Conservation (phyloP, 1,140 invertebrate genomes). For the Brachionus asplanchnoidis region DNA sequence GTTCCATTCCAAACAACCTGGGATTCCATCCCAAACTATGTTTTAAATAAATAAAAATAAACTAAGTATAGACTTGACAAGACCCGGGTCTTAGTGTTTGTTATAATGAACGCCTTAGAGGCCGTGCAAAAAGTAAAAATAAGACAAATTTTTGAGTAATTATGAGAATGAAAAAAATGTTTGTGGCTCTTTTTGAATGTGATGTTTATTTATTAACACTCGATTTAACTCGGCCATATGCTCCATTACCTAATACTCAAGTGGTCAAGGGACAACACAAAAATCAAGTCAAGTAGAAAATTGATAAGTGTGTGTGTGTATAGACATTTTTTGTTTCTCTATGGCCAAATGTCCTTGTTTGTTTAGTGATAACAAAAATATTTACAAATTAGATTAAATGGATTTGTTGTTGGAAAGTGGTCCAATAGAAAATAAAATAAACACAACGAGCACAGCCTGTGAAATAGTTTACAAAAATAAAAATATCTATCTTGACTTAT, state of each 20-base stretch:
- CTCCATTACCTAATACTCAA: neutral
- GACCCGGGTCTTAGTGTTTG: too few species aligned
- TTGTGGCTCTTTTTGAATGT: too few species aligned
- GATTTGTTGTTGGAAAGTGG: neutral
- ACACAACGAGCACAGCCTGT: neutral
- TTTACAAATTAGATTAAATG: conserved; percentile 33
- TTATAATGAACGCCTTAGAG: too few species aligned
- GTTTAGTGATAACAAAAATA: neutral
- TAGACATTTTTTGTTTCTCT: neutral
- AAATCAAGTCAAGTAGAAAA: neutral
- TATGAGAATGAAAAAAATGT: neutral
- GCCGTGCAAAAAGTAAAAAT: too few species aligned
- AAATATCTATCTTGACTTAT: neutral
- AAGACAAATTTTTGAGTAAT: too few species aligned
- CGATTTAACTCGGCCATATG: neutral
- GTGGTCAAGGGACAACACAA: neutral
- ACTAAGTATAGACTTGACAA: too few species aligned
- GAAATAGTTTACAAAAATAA: neutral
- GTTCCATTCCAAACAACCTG: too few species aligned
- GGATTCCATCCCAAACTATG: too few species aligned
- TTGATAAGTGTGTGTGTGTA: neutral
- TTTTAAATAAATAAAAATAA: too few species aligned
- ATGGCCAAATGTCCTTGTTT: neutral
- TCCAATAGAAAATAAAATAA: neutral
- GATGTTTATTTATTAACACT: neutral